These are phyloP conservation scores for Bacillus rossius DNA, from an alignment of 1,140 invertebrate species.

Conservation along the genomic window DNA sequence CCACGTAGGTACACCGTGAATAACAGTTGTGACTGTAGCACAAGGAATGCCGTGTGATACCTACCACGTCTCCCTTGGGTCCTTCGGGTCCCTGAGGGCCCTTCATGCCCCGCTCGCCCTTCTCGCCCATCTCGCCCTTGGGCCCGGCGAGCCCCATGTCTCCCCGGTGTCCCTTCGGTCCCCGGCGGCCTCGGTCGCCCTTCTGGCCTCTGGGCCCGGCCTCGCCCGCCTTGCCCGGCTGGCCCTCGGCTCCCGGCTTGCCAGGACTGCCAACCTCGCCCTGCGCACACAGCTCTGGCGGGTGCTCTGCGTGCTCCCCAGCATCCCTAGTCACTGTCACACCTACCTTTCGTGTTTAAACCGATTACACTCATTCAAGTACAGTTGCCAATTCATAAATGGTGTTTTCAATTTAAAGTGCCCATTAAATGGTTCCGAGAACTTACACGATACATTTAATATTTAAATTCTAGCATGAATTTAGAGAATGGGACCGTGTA, in stretches of 20 bases:
- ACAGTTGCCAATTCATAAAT: not conserved
- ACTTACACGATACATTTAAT: too few species aligned
- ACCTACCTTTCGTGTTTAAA: too few species aligned
- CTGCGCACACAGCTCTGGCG: slow-evolving; percentile 33
- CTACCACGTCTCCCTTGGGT: slow-evolving; percentile 57
- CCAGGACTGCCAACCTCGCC: slow-evolving; percentile 67
- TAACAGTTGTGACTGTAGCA: too few species aligned
- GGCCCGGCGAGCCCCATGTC: slow-evolving; percentile 58
- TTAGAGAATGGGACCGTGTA: too few species aligned
- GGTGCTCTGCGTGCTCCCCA: too few species aligned
- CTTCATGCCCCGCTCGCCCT: slow-evolving; percentile 57
- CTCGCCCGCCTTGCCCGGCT: slow-evolving; percentile 54
- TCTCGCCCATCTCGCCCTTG: slow-evolving; percentile 67
- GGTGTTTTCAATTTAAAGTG: not conserved
- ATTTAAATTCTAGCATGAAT: too few species aligned
- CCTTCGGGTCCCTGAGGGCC: slow-evolving; percentile 56
- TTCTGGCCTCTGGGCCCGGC: slow-evolving; percentile 56
- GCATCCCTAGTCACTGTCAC: too few species aligned
- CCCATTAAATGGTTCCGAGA: too few species aligned
- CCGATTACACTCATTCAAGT: not conserved
- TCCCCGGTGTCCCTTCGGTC: slow-evolving; percentile 67
- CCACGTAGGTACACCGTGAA: too few species aligned
- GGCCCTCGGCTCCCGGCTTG: slow-evolving; percentile 49
- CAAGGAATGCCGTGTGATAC: too few species aligned
- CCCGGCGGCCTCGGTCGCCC: slow-evolving; percentile 62